A percentile compares a stretch with the other conserved stretches of the same genome.
These are phyloP conservation scores for Lacerta bilineata DNA, from an alignment of 2,797 vertebrate species.

Conservation along the genomic window DNA sequence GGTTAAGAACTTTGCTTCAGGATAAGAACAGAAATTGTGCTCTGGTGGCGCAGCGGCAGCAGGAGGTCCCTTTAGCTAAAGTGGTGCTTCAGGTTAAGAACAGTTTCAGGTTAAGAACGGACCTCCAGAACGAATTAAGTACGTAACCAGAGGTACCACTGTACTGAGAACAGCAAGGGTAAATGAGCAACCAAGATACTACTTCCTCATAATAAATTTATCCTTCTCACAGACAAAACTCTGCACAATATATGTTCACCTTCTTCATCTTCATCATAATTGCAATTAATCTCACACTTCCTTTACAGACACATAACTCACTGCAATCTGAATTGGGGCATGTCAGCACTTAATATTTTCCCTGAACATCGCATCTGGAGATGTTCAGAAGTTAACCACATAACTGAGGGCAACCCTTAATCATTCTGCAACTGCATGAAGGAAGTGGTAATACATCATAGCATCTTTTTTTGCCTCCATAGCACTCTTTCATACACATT, in stretches of 20 bases:
- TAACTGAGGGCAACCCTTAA: slow-evolving; percentile 40
- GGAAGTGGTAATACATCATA: slow-evolving; percentile 29
- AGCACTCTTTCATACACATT: slow-evolving; percentile 13
- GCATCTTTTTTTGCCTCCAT: slow-evolving; percentile 11
- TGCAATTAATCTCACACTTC: slow-evolving; percentile 36
- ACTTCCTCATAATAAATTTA: not conserved
- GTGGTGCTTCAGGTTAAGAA: too few species aligned
- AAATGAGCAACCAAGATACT: not conserved
- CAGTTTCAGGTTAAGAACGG: too few species aligned
- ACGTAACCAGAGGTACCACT: too few species aligned
- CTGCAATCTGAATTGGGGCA: slow-evolving; percentile 8
- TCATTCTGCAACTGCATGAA: slow-evolving; percentile 37
- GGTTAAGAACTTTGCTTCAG: too few species aligned
- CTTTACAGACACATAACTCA: slow-evolving; percentile 36
- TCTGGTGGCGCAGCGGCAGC: too few species aligned
- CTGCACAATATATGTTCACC: slow-evolving; percentile 4
- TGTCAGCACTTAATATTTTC: slow-evolving; percentile 30
- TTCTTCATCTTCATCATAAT: slow-evolving; percentile 30
- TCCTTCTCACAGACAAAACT: slow-evolving; percentile 9
- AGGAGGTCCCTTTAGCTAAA: too few species aligned
- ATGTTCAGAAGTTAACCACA: slow-evolving; percentile 34
- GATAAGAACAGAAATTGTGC: too few species aligned
- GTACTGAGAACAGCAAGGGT: not conserved
- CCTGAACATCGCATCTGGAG: slow-evolving; percentile 29
- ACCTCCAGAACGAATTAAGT: too few species aligned